These are phyloP conservation scores for Hypotaenidia okinawae DNA, from an alignment of 2,797 vertebrate genomes.

Conservation along the genomic window DNA sequence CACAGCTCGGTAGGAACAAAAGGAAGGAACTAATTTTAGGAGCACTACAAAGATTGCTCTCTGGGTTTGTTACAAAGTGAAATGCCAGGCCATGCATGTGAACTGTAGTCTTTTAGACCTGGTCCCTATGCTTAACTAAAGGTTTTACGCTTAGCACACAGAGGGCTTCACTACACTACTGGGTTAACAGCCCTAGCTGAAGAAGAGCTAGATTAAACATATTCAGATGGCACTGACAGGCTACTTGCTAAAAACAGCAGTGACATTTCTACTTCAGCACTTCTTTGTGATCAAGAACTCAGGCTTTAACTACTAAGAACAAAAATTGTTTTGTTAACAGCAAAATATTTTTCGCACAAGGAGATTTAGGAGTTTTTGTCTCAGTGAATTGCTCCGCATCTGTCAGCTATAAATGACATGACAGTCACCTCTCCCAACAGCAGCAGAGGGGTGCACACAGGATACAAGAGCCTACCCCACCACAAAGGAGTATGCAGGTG, in stretches of 20 bases:
- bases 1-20: neutral
- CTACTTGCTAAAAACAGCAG: neutral
- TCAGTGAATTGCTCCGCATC: neutral
- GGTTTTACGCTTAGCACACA: neutral
- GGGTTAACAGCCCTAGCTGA: neutral
- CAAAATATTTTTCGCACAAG: neutral
- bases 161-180: neutral
- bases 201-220: neutral
- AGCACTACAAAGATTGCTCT: neutral
- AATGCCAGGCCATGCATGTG: neutral
- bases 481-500: neutral
- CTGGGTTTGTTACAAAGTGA: neutral
- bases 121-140: neutral
- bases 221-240: neutral
- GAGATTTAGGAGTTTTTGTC: neutral
- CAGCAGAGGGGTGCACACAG: neutral
- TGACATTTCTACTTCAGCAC: neutral
- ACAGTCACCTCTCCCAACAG: neutral
- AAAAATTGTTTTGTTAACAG: neutral
- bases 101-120: neutral
- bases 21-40: neutral
- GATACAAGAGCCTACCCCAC: neutral
- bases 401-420: rapidly evolving
- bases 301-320: neutral
- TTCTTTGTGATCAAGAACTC: neutral